Conservation (phyloP, 2,113 vertebrate genomes). For the Aldabrachelys gigantea region DNA sequence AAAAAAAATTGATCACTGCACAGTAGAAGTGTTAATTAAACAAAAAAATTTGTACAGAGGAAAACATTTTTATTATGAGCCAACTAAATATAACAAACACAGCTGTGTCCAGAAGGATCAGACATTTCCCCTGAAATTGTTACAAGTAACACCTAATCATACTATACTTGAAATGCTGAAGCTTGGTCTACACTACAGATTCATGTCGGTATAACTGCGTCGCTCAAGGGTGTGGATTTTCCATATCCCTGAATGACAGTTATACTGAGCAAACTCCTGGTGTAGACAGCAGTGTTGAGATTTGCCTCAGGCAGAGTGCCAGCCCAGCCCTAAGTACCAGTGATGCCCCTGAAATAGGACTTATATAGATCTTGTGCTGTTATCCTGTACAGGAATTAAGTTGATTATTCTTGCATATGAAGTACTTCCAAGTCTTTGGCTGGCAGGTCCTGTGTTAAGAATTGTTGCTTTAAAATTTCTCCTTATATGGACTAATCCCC, state of each 20-base stretch:
- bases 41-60: background rate
- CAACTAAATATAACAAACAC: background rate
- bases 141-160: background rate
- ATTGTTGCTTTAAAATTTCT: background rate
- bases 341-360: background rate
- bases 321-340: background rate
- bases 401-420: background rate
- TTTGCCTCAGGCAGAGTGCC: background rate
- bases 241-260: too few relatives aligned
- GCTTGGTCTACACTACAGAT: too few relatives aligned
- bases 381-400: background rate
- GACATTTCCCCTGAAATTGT: background rate
- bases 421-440: background rate
- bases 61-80: background rate
- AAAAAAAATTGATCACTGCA: background rate
- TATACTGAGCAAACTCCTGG: too few relatives aligned
- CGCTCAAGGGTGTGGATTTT: too few relatives aligned
- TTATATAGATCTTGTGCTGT: background rate
- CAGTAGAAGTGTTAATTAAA: background rate
- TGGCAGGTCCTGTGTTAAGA: background rate
- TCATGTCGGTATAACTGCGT: background rate
- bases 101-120: background rate
- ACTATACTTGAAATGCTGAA: background rate
- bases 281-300: background rate
- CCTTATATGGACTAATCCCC: background rate